Evolutionary conservation across 2,888 invertebrate species (phyloP), one percentile per base, ranked within the genome.

Genomic region (Xanthostigma xanthostigma): DNA sequence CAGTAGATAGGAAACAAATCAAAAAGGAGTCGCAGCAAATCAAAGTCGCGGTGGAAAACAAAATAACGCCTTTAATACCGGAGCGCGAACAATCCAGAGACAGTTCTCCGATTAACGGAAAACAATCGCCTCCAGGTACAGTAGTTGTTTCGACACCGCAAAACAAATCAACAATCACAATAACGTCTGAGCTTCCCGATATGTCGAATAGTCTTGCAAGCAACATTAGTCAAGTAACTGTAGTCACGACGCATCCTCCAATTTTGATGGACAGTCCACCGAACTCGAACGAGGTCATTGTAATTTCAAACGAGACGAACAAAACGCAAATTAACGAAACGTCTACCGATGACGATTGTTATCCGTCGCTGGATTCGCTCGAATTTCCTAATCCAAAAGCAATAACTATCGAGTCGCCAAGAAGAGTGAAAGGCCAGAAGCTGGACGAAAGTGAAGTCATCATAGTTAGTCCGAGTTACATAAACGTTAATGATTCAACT

Each of bases 381-480:
- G 84, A 84, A 58, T 81, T 78, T 63, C 66, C 63, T n/a, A 65
- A 64, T 6, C 66, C 65, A 6, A 62, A 53, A 47, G 65, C 43
- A 34, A 35, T 46, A 41, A 71, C 63, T 62, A 69, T 62, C 53
- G 71, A 57, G 60, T 66, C 55, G 8, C 54, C 61, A 9, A 61
- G 61, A 48, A 58, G 48, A 41, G 10, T 56, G 13, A 69, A 72
- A 50, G 76, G 76, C 6, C 80, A 85, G 46, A 82, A 86, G 49
- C 65, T 90, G 52, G 90, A 90, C 63, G 88, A 89, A 63, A 89
- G 89, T 58, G 90, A 90, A 62, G 90, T 90, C 8, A 65, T 89
- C 44, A 88, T 90, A 50, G 78, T 86, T 37, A 66, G 66, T 55
- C 85, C 82, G 56, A 82, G 86, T 9, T 80, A 79, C 46, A 69